Evolutionary conservation across 2,113 vertebrate species (phyloP).

Genomic region (Engystomops pustulosus): DNA sequence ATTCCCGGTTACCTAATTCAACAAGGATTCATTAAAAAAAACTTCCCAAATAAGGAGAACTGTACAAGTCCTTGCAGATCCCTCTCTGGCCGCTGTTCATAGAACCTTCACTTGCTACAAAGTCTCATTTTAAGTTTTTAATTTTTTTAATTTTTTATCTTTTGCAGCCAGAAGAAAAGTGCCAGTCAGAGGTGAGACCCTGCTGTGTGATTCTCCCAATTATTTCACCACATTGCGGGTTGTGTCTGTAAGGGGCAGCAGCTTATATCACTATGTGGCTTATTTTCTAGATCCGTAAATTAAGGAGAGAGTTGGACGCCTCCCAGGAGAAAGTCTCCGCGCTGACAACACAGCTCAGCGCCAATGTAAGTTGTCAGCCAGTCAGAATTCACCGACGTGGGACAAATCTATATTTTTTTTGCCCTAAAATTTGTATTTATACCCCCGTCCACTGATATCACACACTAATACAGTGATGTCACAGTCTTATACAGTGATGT

Average conservation of each 20-base stretch:
- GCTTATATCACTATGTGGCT: not conserved
- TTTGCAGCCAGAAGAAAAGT: slow-evolving; percentile 94
- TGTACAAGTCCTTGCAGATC: not conserved
- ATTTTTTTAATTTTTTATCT: slow-evolving; percentile 63
- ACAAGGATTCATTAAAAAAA: slow-evolving; percentile 5
- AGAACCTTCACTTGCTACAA: not conserved
- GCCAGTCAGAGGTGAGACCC: slow-evolving; percentile 92
- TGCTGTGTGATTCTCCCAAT: not conserved
- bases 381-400: no score
- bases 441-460: no score
- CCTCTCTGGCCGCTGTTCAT: not conserved
- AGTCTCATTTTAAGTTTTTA: no score
- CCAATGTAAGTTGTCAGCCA: slow-evolving; percentile 84
- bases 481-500: not conserved
- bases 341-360: slow-evolving; percentile 93
- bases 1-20: slow-evolving; percentile 2
- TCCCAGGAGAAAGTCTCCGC: slow-evolving; percentile 98
- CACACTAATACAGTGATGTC: no score
- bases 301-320: slow-evolving; percentile 92
- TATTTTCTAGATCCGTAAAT: slow-evolving; percentile 87
- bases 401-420: no score
- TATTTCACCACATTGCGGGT: not conserved
- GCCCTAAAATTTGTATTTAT: no score
- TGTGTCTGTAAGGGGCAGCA: not conserved
- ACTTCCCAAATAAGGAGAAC: slow-evolving; percentile 34